phyloP scores from a whole-genome alignment of 2,888 invertebrate genomes.

The Cistogaster globosa region DNA sequence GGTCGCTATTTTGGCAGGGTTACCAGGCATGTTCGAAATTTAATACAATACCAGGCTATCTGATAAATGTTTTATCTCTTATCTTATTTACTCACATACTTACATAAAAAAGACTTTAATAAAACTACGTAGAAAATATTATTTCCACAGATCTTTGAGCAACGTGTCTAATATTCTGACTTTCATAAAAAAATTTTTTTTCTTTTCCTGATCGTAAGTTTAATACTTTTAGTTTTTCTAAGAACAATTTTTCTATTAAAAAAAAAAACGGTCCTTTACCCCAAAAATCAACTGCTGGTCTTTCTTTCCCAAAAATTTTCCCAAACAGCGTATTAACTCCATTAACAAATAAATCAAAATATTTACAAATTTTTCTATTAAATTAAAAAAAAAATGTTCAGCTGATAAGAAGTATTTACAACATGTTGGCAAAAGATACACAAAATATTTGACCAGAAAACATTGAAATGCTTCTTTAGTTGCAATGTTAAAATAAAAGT shows the following conservation, averaged over 20 bases:
- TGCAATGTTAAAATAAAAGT: slow-evolving; percentile 49
- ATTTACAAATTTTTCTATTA: slow-evolving; percentile 58
- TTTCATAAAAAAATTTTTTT: neutral
- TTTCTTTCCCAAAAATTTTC: slow-evolving; percentile 25
- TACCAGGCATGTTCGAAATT: too few relatives aligned
- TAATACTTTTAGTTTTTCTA: neutral
- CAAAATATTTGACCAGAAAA: slow-evolving; percentile 54
- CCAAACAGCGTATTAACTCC: slow-evolving; percentile 15
- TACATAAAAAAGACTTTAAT: too few relatives aligned
- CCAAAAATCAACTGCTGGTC: neutral
- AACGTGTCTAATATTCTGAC: too few relatives aligned
- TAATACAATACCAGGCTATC: too few relatives aligned
- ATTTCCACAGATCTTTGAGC: too few relatives aligned
- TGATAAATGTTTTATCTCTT: too few relatives aligned
- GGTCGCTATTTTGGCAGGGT: too few relatives aligned
- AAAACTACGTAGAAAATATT: too few relatives aligned
- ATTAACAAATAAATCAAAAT: slow-evolving; percentile 62
- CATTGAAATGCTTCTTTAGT: slow-evolving; percentile 70
- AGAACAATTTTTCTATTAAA: neutral
- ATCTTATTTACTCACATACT: too few relatives aligned
- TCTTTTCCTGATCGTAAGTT: neutral
- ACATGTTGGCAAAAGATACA: slow-evolving; percentile 39
- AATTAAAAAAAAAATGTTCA: slow-evolving; percentile 49
- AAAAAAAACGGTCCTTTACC: neutral
- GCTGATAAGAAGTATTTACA: slow-evolving; percentile 71